Percentiles rank a stretch among this genome's conserved stretches.
Evolutionary conservation across 1,140 invertebrate species (phyloP).

Genomic region (Zaprionus kolodkinae): DNA sequence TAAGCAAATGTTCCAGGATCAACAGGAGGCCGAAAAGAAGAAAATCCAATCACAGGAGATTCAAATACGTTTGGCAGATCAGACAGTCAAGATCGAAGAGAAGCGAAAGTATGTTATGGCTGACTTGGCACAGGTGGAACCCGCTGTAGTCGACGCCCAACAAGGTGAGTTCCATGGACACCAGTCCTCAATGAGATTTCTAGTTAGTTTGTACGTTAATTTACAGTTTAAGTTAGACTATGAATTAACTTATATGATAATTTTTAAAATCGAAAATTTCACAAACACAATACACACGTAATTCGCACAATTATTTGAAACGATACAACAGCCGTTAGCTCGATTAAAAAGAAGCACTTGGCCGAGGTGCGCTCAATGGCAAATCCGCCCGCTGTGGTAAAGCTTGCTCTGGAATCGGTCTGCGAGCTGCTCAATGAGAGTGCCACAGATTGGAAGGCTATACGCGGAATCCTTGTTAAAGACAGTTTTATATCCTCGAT

Average conservation of each 20-base stretch:
- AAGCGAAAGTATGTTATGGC: constrained; percentile 97
- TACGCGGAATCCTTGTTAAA: constrained; percentile 96
- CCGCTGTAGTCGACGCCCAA: constrained; percentile 99
- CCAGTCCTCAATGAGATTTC: constrained; percentile 3
- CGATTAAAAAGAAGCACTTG: constrained; percentile 98
- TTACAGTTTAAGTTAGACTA: constrained; percentile 38
- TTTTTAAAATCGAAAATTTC: constrained; percentile 47
- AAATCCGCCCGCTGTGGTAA: constrained; percentile 96
- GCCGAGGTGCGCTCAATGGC: constrained; percentile 97
- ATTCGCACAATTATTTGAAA: constrained; percentile 33
- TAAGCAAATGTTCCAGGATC: constrained; percentile 99
- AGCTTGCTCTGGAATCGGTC: constrained; percentile 97
- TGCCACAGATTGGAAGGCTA: constrained; percentile 96
- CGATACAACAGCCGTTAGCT: constrained; percentile 92
- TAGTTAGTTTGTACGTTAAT: neutral
- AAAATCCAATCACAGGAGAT: constrained; percentile 99
- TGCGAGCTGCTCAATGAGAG: constrained; percentile 95
- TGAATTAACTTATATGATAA: constrained; percentile 32
- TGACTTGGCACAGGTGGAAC: constrained; percentile 98
- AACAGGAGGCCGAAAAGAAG: constrained; percentile 99
- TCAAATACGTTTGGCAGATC: constrained; percentile 94
- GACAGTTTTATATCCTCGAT: constrained; percentile 99
- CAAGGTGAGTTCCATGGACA: constrained; percentile 89
- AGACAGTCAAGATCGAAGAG: constrained; percentile 96
- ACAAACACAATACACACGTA: constrained; percentile 36